Base-by-base conservation (phyloP, 2,888 invertebrate species). In the Drosophila mettleri region DNA sequence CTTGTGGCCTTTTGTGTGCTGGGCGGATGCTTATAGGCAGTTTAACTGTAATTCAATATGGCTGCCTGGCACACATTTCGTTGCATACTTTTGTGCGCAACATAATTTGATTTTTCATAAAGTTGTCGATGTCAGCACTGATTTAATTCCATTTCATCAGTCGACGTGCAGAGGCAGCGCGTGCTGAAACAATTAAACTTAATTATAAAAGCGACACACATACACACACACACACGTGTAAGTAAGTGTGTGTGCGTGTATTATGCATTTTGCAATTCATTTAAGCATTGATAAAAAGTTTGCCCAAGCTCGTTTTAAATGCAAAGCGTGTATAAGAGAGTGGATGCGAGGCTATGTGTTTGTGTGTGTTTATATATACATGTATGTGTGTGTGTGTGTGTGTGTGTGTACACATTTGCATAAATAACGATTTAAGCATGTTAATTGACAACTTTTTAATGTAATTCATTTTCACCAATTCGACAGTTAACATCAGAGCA, bases 181-280 rank as follows among this genome's bases (percentile, higher is more conserved):
- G 75, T 75, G 72, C 69, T 74, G 72, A 78, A 82, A 85, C 84
- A 88, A 89, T 90, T 87, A 89, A 83, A 87, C 82, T 89, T 90
- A 87, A 90, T 90, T 90, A 88, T 72, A 64, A 45, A 24, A 27
- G 51, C 49, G 48, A 62, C 31, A 54, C 29, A 63, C 46, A 70
- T 29, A 60, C 39, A 45, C 49, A 38, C 14, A 14, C 20, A 24
- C 12, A 22, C 22, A 39, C 38, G 20, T 54, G 20, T 63, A 27
- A 41, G 24, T 31, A 14, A 31, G 29, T 52, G 33, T 45, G 43
- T 43, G 43, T 63, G 33, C 4, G 20, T 20, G 27, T 55, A 10
- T 57, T 54, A 45, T 66, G 59, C 70, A 71, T 69, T 65, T 63
- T 61, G 61, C 64, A 20, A 60, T 75, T 65, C 79, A 70, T 71